phyloP scores from a whole-genome alignment of 2,113 vertebrate genomes.

The Paramormyrops kingsleyae region DNA sequence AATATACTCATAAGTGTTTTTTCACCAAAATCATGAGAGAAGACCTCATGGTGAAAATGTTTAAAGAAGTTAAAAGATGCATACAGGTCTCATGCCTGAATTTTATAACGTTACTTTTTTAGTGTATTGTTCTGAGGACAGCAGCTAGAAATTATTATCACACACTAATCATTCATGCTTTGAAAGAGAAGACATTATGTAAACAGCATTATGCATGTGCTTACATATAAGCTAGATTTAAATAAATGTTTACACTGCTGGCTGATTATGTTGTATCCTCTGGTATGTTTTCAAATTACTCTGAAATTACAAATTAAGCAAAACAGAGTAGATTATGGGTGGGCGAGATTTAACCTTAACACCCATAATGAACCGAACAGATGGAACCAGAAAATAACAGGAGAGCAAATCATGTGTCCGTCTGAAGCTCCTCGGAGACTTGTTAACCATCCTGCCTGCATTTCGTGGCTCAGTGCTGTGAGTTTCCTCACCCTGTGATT shows the following conservation, averaged over 20 bases:
- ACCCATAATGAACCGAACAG: not conserved
- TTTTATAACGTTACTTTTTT: not conserved
- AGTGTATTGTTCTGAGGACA: not conserved
- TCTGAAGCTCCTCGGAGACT: not conserved
- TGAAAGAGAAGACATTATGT: not conserved
- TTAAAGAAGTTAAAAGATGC: not conserved
- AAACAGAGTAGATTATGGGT: not conserved
- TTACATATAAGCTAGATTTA: not conserved
- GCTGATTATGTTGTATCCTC: not conserved
- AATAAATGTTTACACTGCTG: not conserved
- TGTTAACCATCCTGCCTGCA: not conserved
- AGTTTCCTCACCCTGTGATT: not conserved
- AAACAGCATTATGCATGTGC: not conserved
- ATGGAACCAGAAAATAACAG: not conserved
- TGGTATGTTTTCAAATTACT: not conserved
- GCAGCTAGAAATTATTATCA: not conserved
- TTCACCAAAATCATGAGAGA: not conserved
- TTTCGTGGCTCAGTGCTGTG: not conserved
- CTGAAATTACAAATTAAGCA: constrained; percentile 1
- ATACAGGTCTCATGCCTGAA: not conserved
- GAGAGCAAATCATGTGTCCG: not conserved
- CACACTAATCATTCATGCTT: not conserved
- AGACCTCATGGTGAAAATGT: not conserved
- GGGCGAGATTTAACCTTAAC: not conserved
- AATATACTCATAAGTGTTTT: not conserved